Conservation (phyloP, 92 coral and sea anemone genomes). For the Anthopleura xanthogrammica region DNA sequence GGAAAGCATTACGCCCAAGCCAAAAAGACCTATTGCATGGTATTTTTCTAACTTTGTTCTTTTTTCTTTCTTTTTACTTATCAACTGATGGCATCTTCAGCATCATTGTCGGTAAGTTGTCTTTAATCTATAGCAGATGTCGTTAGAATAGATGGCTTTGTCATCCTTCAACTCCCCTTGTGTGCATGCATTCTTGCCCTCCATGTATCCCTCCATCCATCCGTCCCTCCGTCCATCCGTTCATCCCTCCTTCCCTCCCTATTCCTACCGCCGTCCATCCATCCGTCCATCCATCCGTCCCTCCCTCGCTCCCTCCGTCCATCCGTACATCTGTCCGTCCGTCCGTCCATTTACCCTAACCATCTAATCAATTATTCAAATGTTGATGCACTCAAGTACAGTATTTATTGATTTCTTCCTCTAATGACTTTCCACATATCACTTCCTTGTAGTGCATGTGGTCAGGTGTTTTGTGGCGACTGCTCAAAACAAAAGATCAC, state of each 20-base stretch:
- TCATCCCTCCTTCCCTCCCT: no score
- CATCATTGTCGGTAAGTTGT: neutral
- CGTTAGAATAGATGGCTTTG: no score
- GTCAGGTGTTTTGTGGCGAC: slow-evolving; percentile 96
- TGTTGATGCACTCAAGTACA: no score
- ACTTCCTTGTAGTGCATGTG: slow-evolving; percentile 75
- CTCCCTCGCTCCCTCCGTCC: no score
- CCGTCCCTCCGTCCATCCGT: no score
- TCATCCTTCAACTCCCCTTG: no score
- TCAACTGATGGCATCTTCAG: neutral
- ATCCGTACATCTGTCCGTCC: no score
- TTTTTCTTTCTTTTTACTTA: neutral
- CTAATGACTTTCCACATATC: neutral
- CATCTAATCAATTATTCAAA: no score
- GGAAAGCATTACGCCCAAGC: no score
- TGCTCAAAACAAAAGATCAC: slow-evolving; percentile 79
- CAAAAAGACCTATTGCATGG: neutral
- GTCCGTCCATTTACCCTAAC: neutral
- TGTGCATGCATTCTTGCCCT: no score
- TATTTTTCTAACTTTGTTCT: neutral
- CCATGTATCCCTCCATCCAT: neutral
- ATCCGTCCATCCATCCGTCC: neutral
- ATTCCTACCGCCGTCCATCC: neutral
- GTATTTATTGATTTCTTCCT: no score
- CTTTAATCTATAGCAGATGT: neutral